A percentile compares a stretch with the other conserved stretches of the same genome.
Conservation (phyloP, 2,797 vertebrate genomes). For the Lycodopsis pacificus region DNA sequence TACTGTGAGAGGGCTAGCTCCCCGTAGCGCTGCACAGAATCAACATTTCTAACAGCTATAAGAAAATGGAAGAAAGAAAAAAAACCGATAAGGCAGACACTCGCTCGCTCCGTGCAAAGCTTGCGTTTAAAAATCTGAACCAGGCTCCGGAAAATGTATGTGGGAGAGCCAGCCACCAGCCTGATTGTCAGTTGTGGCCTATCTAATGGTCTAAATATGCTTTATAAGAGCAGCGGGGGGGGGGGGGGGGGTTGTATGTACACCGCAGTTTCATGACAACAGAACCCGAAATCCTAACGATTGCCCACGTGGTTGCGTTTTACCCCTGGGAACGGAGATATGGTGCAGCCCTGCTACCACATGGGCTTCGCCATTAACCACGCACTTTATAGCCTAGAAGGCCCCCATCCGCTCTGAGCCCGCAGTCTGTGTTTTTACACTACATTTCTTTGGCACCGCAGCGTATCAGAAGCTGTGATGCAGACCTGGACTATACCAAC, state of each 20-base stretch:
- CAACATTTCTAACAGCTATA: conserved; percentile 25
- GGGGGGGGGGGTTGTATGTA: conserved; percentile 39
- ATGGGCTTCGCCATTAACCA: conserved; percentile 57
- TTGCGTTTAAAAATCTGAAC: conserved; percentile 41
- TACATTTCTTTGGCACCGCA: conserved; percentile 61
- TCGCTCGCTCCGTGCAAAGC: conserved; percentile 39
- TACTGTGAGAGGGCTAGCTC: neutral
- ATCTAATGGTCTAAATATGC: conserved; percentile 73
- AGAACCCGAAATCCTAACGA: conserved; percentile 51
- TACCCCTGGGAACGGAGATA: conserved; percentile 60
- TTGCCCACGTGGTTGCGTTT: conserved; percentile 50
- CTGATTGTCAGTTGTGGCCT: conserved; percentile 72
- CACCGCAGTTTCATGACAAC: conserved; percentile 64
- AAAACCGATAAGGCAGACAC: conserved; percentile 8
- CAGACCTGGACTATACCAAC: conserved; percentile 35
- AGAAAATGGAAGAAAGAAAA: neutral
- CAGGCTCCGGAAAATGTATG: conserved; percentile 45
- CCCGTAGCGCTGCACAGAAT: conserved; percentile 11
- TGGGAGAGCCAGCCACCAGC: conserved; percentile 41
- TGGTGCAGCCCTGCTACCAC: conserved; percentile 50
- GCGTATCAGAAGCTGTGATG: conserved; percentile 45
- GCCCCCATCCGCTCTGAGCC: conserved; percentile 46
- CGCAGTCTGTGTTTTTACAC: conserved; percentile 51
- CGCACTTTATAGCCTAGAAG: conserved; percentile 45
- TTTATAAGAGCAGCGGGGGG: conserved; percentile 62